phyloP scores from a whole-genome alignment of 2,113 vertebrate species.

The Tragelaphus scriptus region DNA sequence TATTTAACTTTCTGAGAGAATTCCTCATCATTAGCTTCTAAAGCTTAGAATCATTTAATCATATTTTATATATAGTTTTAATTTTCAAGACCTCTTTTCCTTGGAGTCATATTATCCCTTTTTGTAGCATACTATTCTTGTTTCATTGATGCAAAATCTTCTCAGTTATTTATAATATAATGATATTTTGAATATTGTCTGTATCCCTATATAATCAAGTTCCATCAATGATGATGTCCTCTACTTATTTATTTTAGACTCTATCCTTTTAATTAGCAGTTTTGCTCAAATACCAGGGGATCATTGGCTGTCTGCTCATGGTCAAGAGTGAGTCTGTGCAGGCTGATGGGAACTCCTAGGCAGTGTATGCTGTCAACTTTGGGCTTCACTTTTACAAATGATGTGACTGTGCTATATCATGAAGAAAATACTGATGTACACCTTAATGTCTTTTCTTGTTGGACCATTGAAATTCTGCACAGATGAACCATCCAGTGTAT shows the following conservation, averaged over 20 bases:
- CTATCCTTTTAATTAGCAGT: not conserved
- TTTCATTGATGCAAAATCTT: not conserved
- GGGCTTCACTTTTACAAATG: not conserved
- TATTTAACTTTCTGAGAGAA: not conserved
- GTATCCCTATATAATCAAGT: not conserved
- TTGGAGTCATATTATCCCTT: not conserved
- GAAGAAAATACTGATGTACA: not conserved
- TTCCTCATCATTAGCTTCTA: not conserved
- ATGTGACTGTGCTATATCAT: not conserved
- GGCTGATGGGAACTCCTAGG: not conserved
- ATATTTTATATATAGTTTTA: not conserved
- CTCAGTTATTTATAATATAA: not conserved
- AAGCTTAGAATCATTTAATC: not conserved
- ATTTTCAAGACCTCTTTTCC: not conserved
- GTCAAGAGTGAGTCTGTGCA: not conserved
- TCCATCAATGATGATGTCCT: not conserved
- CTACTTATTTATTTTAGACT: not conserved
- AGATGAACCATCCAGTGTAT: not conserved
- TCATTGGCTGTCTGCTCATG: not conserved
- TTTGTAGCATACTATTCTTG: not conserved
- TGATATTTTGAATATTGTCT: not conserved
- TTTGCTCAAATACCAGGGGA: not conserved
- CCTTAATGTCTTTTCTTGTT: not conserved
- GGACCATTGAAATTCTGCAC: not conserved
- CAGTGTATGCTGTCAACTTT: not conserved